Evolutionary conservation across 1,140 invertebrate genomes (phyloP), one percentile per base, ranked within the genome.

Genomic region (Aricia agestis): DNA sequence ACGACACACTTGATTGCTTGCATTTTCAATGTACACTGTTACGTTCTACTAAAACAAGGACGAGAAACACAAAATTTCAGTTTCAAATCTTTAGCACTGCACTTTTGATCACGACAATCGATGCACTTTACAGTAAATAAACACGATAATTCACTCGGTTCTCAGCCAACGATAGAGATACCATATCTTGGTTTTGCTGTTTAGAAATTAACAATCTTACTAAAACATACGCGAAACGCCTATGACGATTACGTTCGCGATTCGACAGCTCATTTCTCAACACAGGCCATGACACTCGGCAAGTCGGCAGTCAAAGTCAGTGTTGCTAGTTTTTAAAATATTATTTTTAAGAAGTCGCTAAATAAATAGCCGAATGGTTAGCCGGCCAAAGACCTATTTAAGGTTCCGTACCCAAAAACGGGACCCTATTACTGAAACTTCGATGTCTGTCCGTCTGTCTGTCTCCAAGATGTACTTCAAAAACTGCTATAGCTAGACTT

Each of bases 1-100:
- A 98, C 97, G 79, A 98, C 97, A 94, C 97, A 98, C 92, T 98
- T 98, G 85, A 98, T 98, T 69, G 97, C 97, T 92, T 98, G 97
- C 97, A 98, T 98, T 80, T 82, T 74, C 76, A 68, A 72, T 75
- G 75, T 81, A 72, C 66, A 76, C 70, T 80, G 79, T 75, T 75
- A 74, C 76, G 79, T 83, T 73, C 73, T 79, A 88, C 81, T 83
- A 83, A 80, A 85, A 72, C 71, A 77, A 82, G 84, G 78, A 82
- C 77, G 80, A 82, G 79, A 76, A 80, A 77, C 81, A 81, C 74
- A 74, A 77, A 82, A 79, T 78, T 83, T 74, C 73, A 68, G 82
- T 76, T 75, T 73, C 79, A 82, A 79, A 80, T 84, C 74, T 74
- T 76, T 76, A 80, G 70, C 85, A 87, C 87, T 83, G 72, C 85